These are phyloP conservation scores for Neolamprologus kungweensis DNA, from an alignment of 2,113 vertebrate species.

Conservation along the genomic window DNA sequence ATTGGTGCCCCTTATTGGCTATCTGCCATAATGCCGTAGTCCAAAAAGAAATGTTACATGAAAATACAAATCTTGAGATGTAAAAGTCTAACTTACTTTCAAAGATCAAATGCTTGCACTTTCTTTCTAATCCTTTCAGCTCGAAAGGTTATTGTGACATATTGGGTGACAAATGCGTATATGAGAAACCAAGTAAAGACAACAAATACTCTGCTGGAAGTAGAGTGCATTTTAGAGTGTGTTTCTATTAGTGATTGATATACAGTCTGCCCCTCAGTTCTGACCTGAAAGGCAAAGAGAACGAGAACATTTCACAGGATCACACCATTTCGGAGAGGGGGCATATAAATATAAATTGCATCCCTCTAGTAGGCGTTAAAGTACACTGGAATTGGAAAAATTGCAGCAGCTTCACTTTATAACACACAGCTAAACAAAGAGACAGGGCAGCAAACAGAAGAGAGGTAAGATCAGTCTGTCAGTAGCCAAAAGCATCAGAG, in stretches of 20 bases:
- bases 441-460: background rate
- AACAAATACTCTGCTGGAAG: background rate
- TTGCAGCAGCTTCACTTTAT: background rate
- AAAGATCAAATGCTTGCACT: background rate
- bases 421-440: background rate
- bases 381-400: background rate
- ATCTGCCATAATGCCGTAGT: background rate
- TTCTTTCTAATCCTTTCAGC: background rate
- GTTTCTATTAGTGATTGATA: background rate
- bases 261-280: background rate
- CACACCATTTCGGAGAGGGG: background rate
- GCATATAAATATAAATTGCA: background rate
- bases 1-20: background rate
- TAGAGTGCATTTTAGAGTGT: background rate
- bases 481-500: background rate
- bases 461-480: background rate
- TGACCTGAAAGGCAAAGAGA: background rate
- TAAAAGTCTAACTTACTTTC: background rate
- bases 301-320: background rate
- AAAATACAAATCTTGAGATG: background rate
- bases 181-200: background rate
- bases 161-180: background rate
- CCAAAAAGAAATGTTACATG: background rate
- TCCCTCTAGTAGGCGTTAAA: background rate
- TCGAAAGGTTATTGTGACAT: constrained; percentile 13